These are phyloP conservation scores for Microplitis mediator DNA, from an alignment of 1,140 invertebrate species.

Conservation along the genomic window DNA sequence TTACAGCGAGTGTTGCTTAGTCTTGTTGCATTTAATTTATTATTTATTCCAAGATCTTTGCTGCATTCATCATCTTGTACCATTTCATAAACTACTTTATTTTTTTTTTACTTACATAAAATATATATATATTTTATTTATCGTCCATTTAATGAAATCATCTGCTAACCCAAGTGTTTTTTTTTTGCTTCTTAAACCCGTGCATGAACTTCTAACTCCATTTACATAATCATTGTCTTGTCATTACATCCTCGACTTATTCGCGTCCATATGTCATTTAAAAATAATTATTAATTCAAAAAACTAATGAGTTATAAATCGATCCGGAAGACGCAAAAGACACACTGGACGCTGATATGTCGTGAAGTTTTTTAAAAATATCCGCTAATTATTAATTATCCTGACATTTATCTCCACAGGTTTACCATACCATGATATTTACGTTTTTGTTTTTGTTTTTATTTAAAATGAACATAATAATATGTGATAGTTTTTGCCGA, in stretches of 20 bases:
- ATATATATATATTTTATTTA: neutral
- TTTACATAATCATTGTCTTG: neutral
- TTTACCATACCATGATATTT: slow-evolving; percentile 19
- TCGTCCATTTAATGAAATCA: neutral
- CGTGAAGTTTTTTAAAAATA: neutral
- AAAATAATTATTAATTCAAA: neutral
- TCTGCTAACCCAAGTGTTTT: neutral
- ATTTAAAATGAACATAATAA: too few relatives aligned
- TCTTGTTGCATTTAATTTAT: slow-evolving; percentile 36
- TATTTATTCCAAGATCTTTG: slow-evolving; percentile 10
- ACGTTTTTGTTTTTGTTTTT: slow-evolving; percentile 9
- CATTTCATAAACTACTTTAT: neutral
- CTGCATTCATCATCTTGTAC: slow-evolving; percentile 14
- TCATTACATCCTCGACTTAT: slow-evolving; percentile 4
- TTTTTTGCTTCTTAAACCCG: neutral
- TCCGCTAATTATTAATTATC: neutral
- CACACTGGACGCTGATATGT: slow-evolving; percentile 30
- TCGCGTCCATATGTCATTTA: slow-evolving; percentile 20
- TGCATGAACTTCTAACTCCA: neutral
- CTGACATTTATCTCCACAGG: slow-evolving; percentile 31
- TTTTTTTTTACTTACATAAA: neutral
- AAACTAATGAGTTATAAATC: neutral
- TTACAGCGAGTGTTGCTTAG: slow-evolving; percentile 38
- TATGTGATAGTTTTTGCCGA: neutral
- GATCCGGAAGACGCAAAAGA: slow-evolving; percentile 27